Base-by-base conservation (phyloP, 1,140 invertebrate genomes). In the Bombyx mori region DNA sequence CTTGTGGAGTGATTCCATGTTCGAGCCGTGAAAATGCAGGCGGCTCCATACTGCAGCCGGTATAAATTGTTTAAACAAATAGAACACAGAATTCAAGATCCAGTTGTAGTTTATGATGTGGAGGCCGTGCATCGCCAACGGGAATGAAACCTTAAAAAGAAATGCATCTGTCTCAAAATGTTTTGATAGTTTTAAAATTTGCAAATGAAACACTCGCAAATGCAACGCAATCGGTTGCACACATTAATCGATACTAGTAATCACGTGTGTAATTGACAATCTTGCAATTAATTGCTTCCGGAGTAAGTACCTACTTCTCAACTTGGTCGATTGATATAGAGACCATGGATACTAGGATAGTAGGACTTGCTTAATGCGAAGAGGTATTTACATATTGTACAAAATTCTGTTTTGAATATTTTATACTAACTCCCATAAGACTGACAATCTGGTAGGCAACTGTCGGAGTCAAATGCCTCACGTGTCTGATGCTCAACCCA, bases 71-170 rank as follows among this genome's bases (percentile, higher is more conserved):
- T 94, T 94, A 75, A 95, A 94, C 6, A 94, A 42, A 60, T 79
- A 80, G 71, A 91, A 94, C 43, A 93, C 91, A 3, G 92, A 91
- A 64, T 94, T 92, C 63, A 95, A 93, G 0, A 94, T 76, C 92
- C 93, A 94, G 3, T 92, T 93, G 74, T 95, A 93, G 64, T 93
- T 90, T 0, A 95, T 85, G 35, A 95, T 92, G 79, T 95, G 94
- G 18, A 95, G 89, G 0, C 92, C 91, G 59, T 93, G 85, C 7
- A 92, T 92, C 43, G 91, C 91, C 63, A 94, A 90, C 0, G 94
- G 94, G 70, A 94, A 94, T 10, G 91, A 90, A 1, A 92, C 91
- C 88, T 92, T 69, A 10, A 69, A 70, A 3, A 49, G 22, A 49
- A 35, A 35, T 35, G 2, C 26, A 5, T 35, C 26, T 35, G 26